phyloP scores from a whole-genome alignment of 2,797 vertebrate genomes.

The Ciconia nigra region DNA sequence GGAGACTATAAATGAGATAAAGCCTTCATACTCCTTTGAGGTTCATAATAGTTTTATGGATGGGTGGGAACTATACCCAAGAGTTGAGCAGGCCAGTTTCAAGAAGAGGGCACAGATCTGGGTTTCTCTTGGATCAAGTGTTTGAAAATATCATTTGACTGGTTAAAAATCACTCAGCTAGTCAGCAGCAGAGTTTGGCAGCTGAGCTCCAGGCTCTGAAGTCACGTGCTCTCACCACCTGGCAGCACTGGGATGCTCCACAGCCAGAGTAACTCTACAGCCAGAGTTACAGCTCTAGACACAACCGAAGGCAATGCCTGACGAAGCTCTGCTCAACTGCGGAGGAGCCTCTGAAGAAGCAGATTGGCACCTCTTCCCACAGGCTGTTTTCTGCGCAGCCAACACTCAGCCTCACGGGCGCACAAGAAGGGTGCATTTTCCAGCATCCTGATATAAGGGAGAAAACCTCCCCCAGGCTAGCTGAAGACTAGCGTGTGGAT shows the following conservation, averaged over 20 bases:
- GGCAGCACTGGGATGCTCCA: neutral
- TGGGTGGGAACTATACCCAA: neutral
- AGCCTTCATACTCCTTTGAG: neutral
- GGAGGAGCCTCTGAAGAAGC: neutral
- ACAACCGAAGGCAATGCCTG: neutral
- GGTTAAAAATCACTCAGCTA: neutral
- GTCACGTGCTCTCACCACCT: fast-evolving
- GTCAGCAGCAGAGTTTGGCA: neutral
- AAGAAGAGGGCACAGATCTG: neutral
- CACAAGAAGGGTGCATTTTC: neutral
- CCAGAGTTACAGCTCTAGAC: neutral
- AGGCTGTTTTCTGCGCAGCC: neutral
- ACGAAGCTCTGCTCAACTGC: neutral
- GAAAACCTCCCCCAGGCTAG: neutral
- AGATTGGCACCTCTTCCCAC: neutral
- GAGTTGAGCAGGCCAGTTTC: neutral
- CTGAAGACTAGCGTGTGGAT: neutral
- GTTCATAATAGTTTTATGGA: neutral
- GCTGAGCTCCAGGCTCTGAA: neutral
- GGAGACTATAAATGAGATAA: neutral
- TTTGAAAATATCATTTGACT: neutral
- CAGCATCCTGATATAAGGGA: neutral
- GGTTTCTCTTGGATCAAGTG: neutral
- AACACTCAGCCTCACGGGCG: fast-evolving
- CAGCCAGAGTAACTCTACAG: neutral